Percentiles rank a stretch among this genome's conserved stretches.
Evolutionary conservation across 1,140 invertebrate species (phyloP).

Genomic region (Choristoneura fumiferana): DNA sequence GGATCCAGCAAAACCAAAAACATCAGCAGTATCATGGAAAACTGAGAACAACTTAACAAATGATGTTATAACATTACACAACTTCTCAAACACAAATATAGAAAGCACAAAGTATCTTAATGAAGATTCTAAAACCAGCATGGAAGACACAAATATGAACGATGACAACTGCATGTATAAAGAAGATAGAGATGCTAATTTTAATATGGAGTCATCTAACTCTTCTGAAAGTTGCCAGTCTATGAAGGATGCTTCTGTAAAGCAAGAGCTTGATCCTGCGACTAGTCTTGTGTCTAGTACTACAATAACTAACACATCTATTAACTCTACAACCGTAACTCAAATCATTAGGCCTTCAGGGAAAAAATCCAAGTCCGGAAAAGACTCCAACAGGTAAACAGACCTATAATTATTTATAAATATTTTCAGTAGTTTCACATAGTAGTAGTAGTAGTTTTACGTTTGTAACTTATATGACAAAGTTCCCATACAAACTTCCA

Average conservation of each 20-base stretch:
- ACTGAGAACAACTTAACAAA: conserved; percentile 61
- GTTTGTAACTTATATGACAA: no score
- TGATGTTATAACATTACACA: conserved; percentile 56
- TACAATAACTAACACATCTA: conserved; percentile 43
- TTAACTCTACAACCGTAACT: conserved; percentile 52
- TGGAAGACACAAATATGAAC: conserved; percentile 67
- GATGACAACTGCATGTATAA: conserved; percentile 70
- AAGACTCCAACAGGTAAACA: conserved; percentile 63
- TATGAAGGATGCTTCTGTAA: conserved; percentile 60
- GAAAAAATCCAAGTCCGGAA: conserved; percentile 65
- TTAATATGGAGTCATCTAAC: conserved; percentile 73
- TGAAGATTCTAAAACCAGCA: conserved; percentile 71
- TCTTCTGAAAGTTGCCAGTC: conserved; percentile 73
- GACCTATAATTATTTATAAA: neutral
- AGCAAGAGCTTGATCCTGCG: conserved; percentile 52
- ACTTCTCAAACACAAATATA: conserved; percentile 56
- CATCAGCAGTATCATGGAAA: conserved; percentile 66
- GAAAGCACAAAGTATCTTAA: conserved; percentile 63
- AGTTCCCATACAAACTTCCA: no score
- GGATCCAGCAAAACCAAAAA: conserved; percentile 69
- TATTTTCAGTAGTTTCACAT: no score
- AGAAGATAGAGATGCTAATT: conserved; percentile 69
- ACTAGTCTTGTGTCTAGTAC: conserved; percentile 56
- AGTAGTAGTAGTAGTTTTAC: no score
- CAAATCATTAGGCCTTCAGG: conserved; percentile 46